Evolutionary conservation across 1,140 invertebrate genomes (phyloP).

Genomic region (Scaptomyza montana): DNA sequence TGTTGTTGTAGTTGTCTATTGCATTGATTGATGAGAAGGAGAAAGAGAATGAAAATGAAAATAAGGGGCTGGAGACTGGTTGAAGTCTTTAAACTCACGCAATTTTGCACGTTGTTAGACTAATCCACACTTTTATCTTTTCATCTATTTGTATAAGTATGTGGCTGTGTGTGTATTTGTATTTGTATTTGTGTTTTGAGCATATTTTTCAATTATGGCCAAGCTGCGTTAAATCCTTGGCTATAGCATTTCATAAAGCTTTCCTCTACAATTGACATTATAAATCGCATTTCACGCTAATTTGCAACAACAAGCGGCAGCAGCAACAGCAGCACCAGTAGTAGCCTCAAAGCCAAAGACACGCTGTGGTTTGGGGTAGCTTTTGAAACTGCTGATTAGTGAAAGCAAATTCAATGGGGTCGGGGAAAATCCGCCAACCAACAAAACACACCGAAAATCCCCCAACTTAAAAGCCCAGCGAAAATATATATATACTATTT

Average conservation of each 20-base stretch:
- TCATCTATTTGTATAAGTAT: background rate
- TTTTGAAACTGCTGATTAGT: slow-evolving; percentile 53
- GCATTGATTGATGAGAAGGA: slow-evolving; percentile 60
- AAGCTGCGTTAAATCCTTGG: slow-evolving; percentile 41
- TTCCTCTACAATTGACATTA: slow-evolving; percentile 74
- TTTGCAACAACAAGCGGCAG: slow-evolving; percentile 66
- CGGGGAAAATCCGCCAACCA: slow-evolving; percentile 38
- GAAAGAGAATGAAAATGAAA: background rate
- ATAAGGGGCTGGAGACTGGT: background rate
- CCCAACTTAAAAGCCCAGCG: slow-evolving; percentile 9
- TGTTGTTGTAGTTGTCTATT: background rate
- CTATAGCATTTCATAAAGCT: background rate
- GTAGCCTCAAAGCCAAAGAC: slow-evolving; percentile 26
- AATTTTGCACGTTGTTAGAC: slow-evolving; percentile 37
- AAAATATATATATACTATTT: slow-evolving; percentile 57
- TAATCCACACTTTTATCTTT: slow-evolving; percentile 76
- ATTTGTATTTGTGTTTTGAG: slow-evolving; percentile 11
- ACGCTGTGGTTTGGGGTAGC: slow-evolving; percentile 12
- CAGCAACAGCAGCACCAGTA: slow-evolving; percentile 22
- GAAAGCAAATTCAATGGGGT: background rate
- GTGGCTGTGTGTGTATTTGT: slow-evolving; percentile 1
- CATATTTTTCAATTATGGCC: slow-evolving; percentile 71
- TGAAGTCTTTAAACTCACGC: slow-evolving; percentile 15
- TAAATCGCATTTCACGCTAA: slow-evolving; percentile 82
- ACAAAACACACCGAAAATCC: slow-evolving; percentile 7